Percentiles rank a stretch among this genome's conserved stretches.
Conservation (phyloP, 2,888 invertebrate genomes). For the Gymnocheta viridis region DNA sequence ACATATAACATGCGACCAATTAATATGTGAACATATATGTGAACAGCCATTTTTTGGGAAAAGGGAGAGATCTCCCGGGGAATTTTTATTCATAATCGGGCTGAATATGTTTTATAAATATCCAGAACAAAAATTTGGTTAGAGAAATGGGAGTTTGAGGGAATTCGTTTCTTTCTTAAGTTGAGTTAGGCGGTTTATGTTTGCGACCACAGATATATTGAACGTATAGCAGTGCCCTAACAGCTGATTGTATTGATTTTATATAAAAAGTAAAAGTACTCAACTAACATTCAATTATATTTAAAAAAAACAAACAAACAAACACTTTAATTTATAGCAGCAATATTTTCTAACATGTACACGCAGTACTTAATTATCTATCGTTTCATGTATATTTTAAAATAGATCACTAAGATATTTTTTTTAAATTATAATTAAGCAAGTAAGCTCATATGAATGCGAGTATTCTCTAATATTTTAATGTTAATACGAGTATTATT, state of each 20-base stretch:
- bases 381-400: conserved; percentile 9
- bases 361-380: conserved; percentile 30
- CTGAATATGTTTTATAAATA: too few species aligned
- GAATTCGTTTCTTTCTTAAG: too few species aligned
- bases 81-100: too few species aligned
- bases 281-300: conserved; percentile 1
- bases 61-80: too few species aligned
- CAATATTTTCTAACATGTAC: background rate
- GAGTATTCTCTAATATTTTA: conserved; percentile 21
- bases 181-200: too few species aligned
- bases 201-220: too few species aligned
- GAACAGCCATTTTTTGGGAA: too few species aligned
- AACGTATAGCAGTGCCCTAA: too few species aligned
- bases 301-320: background rate
- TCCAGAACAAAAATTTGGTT: too few species aligned
- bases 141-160: too few species aligned
- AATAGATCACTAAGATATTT: background rate
- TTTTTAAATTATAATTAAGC: background rate
- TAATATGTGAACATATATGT: too few species aligned
- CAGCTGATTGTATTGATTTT: background rate
- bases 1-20: too few species aligned
- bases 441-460: background rate
- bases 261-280: background rate
- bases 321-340: background rate
- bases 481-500: conserved; percentile 44